A percentile compares a stretch with the other conserved stretches of the same genome.
Evolutionary conservation across 2,888 invertebrate species (phyloP).

Genomic region (Poecilus cupreus): DNA sequence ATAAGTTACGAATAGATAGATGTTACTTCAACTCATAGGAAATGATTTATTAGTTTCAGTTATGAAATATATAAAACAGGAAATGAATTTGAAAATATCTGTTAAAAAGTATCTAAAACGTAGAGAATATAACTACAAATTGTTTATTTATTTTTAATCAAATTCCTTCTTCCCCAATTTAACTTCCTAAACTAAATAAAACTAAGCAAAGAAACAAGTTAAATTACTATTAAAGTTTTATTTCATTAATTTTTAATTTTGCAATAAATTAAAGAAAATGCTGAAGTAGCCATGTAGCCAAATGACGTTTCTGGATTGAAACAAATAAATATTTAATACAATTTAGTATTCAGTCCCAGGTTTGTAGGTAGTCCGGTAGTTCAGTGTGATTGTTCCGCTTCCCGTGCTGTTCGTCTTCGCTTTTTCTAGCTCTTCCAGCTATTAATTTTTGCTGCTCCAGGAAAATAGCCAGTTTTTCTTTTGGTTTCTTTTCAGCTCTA

Average conservation of each 20-base stretch:
- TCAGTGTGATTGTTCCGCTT: background rate
- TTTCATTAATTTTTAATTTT: constrained; percentile 14
- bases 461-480: constrained; percentile 7
- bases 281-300: constrained; percentile 1
- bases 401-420: constrained; percentile 5
- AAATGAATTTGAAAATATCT: too few relatives aligned
- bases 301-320: constrained; percentile 13
- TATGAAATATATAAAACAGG: too few relatives aligned
- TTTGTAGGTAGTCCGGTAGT: background rate
- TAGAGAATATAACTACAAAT: background rate
- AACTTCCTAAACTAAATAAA: constrained; percentile 24
- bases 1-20: too few relatives aligned
- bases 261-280: constrained; percentile 15
- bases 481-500: constrained; percentile 24
- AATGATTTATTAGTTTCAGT: too few relatives aligned
- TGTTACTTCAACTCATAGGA: too few relatives aligned
- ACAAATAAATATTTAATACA: constrained; percentile 29
- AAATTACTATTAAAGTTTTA: constrained; percentile 30
- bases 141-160: constrained; percentile 5
- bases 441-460: constrained; percentile 15
- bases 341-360: constrained; percentile 32
- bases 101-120: background rate
- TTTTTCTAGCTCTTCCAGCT: constrained; percentile 16
- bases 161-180: background rate
- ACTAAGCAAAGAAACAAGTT: constrained; percentile 17